Evolutionary conservation across 2,888 invertebrate genomes (phyloP).

Genomic region (Balanococcus diminutus): DNA sequence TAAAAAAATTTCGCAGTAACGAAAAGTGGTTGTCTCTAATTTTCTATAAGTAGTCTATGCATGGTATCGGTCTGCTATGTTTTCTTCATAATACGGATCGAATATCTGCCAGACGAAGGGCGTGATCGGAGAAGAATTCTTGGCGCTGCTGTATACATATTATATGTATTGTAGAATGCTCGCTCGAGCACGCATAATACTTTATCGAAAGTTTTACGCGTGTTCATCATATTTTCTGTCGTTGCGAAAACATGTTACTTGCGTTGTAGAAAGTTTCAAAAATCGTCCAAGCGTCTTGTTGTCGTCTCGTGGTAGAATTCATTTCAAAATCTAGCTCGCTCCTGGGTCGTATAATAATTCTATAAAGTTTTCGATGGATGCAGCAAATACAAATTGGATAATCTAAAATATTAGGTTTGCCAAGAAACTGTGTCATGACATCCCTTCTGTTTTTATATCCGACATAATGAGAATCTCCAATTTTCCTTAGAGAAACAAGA

Average conservation of each 20-base stretch:
- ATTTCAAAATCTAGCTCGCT: not conserved
- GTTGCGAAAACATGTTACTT: slow-evolving; percentile 6
- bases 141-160: not conserved
- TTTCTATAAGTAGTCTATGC: not conserved
- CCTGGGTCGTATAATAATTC: no score
- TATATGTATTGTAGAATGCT: not conserved
- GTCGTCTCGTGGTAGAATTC: not conserved
- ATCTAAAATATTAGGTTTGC: no score
- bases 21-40: not conserved
- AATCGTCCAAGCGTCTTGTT: not conserved
- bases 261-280: not conserved
- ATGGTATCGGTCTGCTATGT: not conserved
- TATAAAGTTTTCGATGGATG: no score
- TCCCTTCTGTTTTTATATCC: no score
- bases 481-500: no score
- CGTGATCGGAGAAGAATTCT: not conserved
- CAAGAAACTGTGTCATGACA: no score
- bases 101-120: no score
- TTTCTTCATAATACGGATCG: no score
- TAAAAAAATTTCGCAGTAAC: not conserved
- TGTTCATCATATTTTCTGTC: slow-evolving; percentile 1
- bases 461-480: no score
- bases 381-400: no score
- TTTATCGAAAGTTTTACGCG: slow-evolving; percentile 15
- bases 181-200: not conserved